Conservation (phyloP, 2,797 vertebrate species). For the Poecilia gillii region DNA sequence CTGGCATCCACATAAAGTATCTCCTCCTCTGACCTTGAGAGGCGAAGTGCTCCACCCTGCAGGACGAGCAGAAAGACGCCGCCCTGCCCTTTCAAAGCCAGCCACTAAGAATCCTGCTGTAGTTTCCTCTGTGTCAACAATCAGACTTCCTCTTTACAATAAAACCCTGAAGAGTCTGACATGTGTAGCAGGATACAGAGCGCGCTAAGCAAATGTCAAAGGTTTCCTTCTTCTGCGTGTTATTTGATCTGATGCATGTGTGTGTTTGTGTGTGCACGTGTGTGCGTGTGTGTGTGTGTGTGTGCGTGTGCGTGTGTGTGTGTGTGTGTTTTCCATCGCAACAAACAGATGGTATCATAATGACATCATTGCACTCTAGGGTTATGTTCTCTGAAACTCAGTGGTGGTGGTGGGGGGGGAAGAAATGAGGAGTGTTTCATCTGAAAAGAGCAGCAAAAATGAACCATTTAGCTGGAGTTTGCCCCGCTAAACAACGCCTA, state of each 20-base stretch:
- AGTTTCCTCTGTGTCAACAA: slow-evolving; percentile 35
- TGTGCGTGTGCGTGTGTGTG: slow-evolving; percentile 14
- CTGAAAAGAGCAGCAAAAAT: slow-evolving; percentile 46
- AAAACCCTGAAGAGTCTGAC: slow-evolving; percentile 22
- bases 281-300: slow-evolving; percentile 18
- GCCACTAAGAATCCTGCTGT: slow-evolving; percentile 20
- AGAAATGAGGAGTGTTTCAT: slow-evolving; percentile 68
- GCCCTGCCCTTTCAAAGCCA: slow-evolving; percentile 17
- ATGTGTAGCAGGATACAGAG: slow-evolving; percentile 31
- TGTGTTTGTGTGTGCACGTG: neutral
- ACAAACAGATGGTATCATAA: slow-evolving; percentile 77
- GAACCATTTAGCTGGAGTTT: slow-evolving; percentile 57
- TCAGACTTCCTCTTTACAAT: slow-evolving; percentile 42
- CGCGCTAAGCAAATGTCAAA: slow-evolving; percentile 54
- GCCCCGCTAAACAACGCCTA: slow-evolving; percentile 40
- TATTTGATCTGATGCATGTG: slow-evolving; percentile 57
- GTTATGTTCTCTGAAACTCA: slow-evolving; percentile 71
- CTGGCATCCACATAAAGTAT: slow-evolving; percentile 61
- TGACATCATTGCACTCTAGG: slow-evolving; percentile 75
- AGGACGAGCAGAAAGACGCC: slow-evolving; percentile 28
- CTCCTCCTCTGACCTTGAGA: slow-evolving; percentile 68
- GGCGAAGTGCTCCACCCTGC: slow-evolving; percentile 29
- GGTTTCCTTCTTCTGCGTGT: slow-evolving; percentile 46
- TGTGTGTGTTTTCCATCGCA: slow-evolving; percentile 53
- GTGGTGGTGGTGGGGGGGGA: slow-evolving; percentile 28